Evolutionary conservation across 2,888 invertebrate species (phyloP).

Genomic region (Lepeophtheirus nordmannii): DNA sequence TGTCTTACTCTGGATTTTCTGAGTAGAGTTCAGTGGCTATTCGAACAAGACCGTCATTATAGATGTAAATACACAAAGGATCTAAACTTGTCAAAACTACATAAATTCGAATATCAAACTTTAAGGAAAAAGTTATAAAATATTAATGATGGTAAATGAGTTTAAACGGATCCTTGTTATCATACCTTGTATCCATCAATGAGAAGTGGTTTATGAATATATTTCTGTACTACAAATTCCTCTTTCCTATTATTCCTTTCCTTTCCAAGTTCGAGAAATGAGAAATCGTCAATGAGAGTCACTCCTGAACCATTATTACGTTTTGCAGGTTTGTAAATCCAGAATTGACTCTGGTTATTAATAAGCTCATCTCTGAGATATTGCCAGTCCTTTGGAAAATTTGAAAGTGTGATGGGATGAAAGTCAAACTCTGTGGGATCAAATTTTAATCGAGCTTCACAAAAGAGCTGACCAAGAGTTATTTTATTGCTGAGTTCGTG

Average conservation of each 20-base stretch:
- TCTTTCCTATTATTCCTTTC: neutral
- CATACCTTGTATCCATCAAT: constrained; percentile 10
- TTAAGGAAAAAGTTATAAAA: neutral
- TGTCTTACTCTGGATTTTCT: constrained; percentile 8
- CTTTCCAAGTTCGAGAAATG: neutral
- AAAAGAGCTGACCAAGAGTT: neutral
- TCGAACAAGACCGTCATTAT: constrained; percentile 16
- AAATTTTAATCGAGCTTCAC: neutral
- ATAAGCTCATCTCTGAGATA: constrained; percentile 6
- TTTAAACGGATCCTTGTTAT: too few relatives aligned
- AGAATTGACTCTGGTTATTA: neutral
- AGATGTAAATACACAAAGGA: constrained; percentile 10
- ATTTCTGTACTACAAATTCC: neutral
- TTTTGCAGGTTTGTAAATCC: constrained; percentile 15
- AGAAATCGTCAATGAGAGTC: neutral
- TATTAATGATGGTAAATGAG: too few relatives aligned
- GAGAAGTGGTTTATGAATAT: constrained; percentile 17
- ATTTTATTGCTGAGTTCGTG: neutral
- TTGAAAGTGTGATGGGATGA: constrained; percentile 9
- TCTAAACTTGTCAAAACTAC: constrained; percentile 19
- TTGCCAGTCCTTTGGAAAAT: neutral
- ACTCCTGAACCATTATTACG: constrained; percentile 13
- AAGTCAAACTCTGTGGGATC: constrained; percentile 1
- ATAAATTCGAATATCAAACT: constrained; percentile 19
- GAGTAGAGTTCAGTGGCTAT: constrained; percentile 17